phyloP scores from a whole-genome alignment of 2,797 vertebrate genomes.

The Morus bassanus region DNA sequence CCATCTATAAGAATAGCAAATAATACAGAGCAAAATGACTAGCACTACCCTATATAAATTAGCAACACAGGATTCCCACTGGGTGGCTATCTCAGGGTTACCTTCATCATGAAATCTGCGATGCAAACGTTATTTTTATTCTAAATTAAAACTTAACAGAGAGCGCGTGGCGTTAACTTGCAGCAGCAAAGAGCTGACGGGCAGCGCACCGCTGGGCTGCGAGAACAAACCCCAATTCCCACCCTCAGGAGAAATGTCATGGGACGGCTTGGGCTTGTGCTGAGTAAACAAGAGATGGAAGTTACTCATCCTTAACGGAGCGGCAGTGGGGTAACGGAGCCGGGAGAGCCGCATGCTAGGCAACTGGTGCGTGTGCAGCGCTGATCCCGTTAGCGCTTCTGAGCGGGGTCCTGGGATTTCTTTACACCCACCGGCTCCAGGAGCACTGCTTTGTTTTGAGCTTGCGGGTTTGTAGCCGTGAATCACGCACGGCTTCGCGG shows the following conservation, averaged over 20 bases:
- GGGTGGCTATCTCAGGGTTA: neutral
- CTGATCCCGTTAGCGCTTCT: neutral
- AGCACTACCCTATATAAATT: neutral
- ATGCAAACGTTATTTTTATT: neutral
- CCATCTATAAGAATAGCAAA: neutral
- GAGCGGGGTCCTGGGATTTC: neutral
- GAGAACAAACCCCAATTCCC: neutral
- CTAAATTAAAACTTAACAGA: neutral
- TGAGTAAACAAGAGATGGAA: neutral
- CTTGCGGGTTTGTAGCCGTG: neutral
- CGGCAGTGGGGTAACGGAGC: neutral
- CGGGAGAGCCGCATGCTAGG: neutral
- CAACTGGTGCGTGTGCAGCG: neutral
- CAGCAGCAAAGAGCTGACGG: neutral
- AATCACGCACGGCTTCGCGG: fast-evolving
- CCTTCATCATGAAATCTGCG: fast-evolving
- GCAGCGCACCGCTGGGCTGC: fast-evolving
- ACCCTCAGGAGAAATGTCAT: neutral
- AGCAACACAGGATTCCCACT: neutral
- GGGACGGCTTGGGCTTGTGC: neutral
- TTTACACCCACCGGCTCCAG: neutral
- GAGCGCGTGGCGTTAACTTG: fast-evolving
- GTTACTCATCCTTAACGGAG: neutral
- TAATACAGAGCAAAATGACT: neutral
- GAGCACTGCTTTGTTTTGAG: neutral